A percentile compares a stretch with the other conserved stretches of the same genome.
Evolutionary conservation across 35 echinoderm and acorn worm species (phyloP).

Genomic region (Amphiura filiformis): DNA sequence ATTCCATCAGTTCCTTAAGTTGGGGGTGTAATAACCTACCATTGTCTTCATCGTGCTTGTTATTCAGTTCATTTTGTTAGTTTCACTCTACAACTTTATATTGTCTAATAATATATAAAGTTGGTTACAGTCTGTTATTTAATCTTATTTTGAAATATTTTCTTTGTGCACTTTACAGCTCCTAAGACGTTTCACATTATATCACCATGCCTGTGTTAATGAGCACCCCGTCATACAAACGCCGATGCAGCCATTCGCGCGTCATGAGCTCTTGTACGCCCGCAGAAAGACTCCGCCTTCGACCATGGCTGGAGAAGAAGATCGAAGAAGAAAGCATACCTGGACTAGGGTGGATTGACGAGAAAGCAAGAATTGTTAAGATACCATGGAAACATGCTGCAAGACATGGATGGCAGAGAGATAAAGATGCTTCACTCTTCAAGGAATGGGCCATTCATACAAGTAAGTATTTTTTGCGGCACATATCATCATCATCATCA

Average conservation of each 20-base stretch:
- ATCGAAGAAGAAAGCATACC: constrained; percentile 55
- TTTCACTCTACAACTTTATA: no score
- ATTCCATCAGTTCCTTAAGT: no score
- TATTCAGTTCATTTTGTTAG: no score
- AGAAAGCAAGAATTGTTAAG: constrained; percentile 62
- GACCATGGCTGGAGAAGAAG: constrained; percentile 83
- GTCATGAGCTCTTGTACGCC: constrained; percentile 36
- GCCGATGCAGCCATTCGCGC: neutral
- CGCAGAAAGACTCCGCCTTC: constrained; percentile 78
- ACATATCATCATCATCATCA: no score
- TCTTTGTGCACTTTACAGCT: neutral
- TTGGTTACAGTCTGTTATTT: no score
- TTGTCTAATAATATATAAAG: no score
- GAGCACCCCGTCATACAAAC: neutral
- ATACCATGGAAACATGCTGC: constrained; percentile 99
- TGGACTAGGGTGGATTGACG: constrained; percentile 82
- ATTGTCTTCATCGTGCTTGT: no score
- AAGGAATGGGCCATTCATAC: constrained; percentile 96
- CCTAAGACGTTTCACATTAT: neutral
- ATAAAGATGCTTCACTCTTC: constrained; percentile 89
- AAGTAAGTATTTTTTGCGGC: constrained; percentile 66
- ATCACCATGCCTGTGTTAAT: constrained; percentile 22
- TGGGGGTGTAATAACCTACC: no score
- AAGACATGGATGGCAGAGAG: constrained; percentile 78
- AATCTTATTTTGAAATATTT: no score